Evolutionary conservation across 1,140 invertebrate species (phyloP).

Genomic region (Calephelis nemesis): DNA sequence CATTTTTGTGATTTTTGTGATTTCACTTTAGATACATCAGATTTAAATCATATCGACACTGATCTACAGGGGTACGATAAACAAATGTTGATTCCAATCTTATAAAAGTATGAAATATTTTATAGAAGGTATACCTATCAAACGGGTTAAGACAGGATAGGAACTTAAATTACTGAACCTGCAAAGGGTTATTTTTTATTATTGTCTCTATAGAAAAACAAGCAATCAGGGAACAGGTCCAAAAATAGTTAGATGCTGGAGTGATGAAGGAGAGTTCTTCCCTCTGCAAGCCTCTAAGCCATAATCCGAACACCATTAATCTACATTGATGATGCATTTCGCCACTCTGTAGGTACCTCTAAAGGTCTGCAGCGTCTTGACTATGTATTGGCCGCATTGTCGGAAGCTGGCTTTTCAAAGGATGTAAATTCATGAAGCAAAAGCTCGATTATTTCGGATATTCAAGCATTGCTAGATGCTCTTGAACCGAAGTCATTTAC

Average conservation of each 20-base stretch:
- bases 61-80: neutral
- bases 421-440: slow-evolving; percentile 40
- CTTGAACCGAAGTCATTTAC: slow-evolving; percentile 24
- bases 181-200: neutral
- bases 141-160: neutral
- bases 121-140: neutral
- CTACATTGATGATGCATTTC: slow-evolving; percentile 40
- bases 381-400: slow-evolving; percentile 27
- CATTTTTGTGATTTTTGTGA: no score
- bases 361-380: slow-evolving; percentile 32
- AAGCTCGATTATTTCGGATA: slow-evolving; percentile 35
- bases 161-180: neutral
- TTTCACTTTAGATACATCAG: neutral
- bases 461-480: slow-evolving; percentile 27
- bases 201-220: slow-evolving; percentile 35
- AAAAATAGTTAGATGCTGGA: slow-evolving; percentile 28
- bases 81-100: neutral
- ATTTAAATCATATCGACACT: neutral
- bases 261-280: slow-evolving; percentile 21
- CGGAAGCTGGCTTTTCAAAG: slow-evolving; percentile 39
- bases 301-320: slow-evolving; percentile 24
- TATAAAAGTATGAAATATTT: neutral
- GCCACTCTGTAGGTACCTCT: slow-evolving; percentile 26
- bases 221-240: slow-evolving; percentile 30
- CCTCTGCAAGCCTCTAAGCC: slow-evolving; percentile 9